A percentile compares a stretch with the other conserved stretches of the same genome.
Evolutionary conservation across 2,113 vertebrate genomes (phyloP).

Genomic region (Aythya baeri): DNA sequence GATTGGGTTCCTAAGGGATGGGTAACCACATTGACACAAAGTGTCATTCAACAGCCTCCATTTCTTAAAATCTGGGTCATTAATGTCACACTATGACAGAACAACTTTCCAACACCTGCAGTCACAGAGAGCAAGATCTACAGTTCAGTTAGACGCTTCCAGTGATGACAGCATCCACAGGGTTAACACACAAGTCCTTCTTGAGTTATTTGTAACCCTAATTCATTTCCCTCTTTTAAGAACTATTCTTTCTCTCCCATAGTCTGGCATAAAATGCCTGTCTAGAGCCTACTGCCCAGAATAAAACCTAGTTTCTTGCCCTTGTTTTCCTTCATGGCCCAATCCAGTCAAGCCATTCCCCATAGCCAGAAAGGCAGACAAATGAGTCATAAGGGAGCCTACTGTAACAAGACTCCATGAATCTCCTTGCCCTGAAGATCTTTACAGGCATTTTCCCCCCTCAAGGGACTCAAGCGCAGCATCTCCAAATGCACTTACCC

Average conservation of each 20-base stretch:
- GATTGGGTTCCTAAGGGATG: background rate
- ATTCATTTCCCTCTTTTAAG: background rate
- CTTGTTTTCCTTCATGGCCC: background rate
- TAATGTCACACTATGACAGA: background rate
- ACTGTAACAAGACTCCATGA: conserved; percentile 21
- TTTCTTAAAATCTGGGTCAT: background rate
- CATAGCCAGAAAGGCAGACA: background rate
- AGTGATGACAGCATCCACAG: background rate
- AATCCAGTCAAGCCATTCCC: background rate
- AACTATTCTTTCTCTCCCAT: background rate
- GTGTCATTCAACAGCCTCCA: background rate
- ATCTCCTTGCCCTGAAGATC: conserved; percentile 11
- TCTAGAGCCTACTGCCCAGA: background rate
- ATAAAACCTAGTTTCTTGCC: background rate
- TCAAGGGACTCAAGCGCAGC: conserved; percentile 5
- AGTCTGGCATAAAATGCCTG: background rate
- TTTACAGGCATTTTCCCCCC: conserved; percentile 41
- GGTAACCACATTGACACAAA: background rate
- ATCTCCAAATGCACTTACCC: conserved; percentile 58
- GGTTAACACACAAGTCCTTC: background rate
- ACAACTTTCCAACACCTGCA: background rate
- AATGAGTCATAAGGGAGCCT: conserved; percentile 12
- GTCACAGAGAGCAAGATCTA: background rate
- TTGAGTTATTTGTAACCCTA: background rate
- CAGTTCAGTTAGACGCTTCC: background rate